These are phyloP conservation scores for Falco cherrug DNA, from an alignment of 2,797 vertebrate species.

Conservation along the genomic window DNA sequence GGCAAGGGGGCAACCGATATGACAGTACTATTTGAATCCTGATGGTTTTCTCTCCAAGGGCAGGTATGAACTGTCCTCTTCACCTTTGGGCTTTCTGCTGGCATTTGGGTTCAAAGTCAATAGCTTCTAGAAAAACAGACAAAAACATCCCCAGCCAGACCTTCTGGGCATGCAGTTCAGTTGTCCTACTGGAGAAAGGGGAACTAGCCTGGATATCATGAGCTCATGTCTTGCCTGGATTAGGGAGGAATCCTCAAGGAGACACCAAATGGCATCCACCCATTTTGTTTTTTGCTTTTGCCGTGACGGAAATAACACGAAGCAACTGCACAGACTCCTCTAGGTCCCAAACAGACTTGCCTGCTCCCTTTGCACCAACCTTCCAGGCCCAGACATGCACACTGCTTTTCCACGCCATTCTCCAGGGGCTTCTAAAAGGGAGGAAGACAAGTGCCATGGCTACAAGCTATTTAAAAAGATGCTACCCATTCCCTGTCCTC, in stretches of 20 bases:
- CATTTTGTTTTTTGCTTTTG: background rate
- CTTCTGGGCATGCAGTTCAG: background rate
- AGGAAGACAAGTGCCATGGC: background rate
- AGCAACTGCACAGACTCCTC: background rate
- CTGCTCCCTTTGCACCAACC: background rate
- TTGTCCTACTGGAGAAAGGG: background rate
- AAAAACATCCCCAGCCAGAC: background rate
- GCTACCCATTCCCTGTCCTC: background rate
- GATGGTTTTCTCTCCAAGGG: background rate
- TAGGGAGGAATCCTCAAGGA: background rate
- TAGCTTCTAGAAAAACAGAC: background rate
- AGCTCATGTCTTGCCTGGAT: constrained; percentile 12
- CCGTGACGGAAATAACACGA: background rate
- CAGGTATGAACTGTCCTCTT: background rate
- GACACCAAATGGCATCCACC: background rate
- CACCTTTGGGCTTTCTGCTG: background rate
- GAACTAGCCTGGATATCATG: background rate
- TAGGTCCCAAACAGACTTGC: background rate
- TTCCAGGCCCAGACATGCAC: background rate
- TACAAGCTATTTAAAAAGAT: background rate
- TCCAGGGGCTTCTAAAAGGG: background rate
- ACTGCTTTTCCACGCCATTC: background rate
- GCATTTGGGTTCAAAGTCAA: background rate
- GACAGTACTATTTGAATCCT: background rate
- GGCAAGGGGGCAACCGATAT: background rate